Conservation (phyloP, 2,888 invertebrate genomes). For the Dimorphilus gyrociliatus region DNA sequence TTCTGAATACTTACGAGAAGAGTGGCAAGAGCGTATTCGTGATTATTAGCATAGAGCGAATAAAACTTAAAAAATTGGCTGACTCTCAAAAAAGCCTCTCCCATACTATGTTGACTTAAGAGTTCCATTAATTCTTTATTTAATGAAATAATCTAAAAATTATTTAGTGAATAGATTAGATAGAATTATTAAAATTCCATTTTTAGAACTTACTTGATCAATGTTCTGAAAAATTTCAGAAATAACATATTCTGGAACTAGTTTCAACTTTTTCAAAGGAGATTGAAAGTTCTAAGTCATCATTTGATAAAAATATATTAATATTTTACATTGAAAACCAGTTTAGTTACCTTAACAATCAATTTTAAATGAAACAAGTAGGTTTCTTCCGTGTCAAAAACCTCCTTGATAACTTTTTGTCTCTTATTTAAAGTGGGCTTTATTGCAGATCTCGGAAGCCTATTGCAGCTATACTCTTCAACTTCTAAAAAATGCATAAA, state of each 20-base stretch:
- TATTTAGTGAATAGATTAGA: no score
- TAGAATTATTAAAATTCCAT: no score
- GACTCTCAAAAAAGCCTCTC: constrained; percentile 50
- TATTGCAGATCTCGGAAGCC: no score
- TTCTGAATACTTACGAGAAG: constrained; percentile 43
- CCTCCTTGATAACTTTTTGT: constrained; percentile 50
- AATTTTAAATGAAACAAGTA: constrained; percentile 52
- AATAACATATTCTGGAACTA: constrained; percentile 25
- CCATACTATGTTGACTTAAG: constrained; percentile 43
- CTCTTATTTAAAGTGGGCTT: no score
- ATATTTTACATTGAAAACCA: background rate
- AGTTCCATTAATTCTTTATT: constrained; percentile 33
- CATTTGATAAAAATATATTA: background rate
- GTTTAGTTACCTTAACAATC: constrained; percentile 43
- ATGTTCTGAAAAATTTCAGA: constrained; percentile 31
- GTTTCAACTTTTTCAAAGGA: constrained; percentile 22
- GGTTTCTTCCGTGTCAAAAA: constrained; percentile 51
- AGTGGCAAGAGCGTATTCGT: constrained; percentile 47
- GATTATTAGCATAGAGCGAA: constrained; percentile 58
- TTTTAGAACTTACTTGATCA: no score
- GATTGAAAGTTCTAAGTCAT: constrained; percentile 27
- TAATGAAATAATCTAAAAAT: constrained; percentile 39
- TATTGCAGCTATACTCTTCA: no score
- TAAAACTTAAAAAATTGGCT: constrained; percentile 62
- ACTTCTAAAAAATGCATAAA: no score